Base-by-base conservation (phyloP, 2,888 invertebrate genomes). In the Caenorhabditis sinica region DNA sequence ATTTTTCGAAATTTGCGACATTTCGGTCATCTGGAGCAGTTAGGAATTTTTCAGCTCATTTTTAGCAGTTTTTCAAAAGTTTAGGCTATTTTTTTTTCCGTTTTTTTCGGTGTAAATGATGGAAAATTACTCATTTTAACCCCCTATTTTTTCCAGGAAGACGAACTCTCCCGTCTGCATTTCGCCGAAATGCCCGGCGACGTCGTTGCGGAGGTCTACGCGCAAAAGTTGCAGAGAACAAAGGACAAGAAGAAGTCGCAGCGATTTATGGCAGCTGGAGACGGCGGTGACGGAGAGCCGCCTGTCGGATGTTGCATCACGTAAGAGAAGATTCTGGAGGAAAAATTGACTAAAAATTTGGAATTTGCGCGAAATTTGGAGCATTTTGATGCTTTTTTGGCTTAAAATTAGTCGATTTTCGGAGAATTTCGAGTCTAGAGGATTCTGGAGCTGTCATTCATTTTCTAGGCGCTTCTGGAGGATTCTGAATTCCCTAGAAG, bases 201-300 rank as follows among this genome's bases (percentile, higher is more conserved):
- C 63, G 88, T 89, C 15, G 89, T 89, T 23, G 89, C 89, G 30
- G 89, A 89, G 40, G 87, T 89, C 2, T 89, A 86, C 65, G 83
- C 85, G 20, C 88, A 89, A 80, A 88, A 88, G 73, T 77, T 87
- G 11, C 81, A 82, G 36, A 60, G 65, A 74, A 72, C n/a, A 11
- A 81, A 83, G 23, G 66, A 63, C n/a, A 83, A 79, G 56, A 83
- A 79, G 56, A 69, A 72, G 20, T 13, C 53, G 43, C 33, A 45
- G n/a, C 66, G 72, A 23, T 63, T 71, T 45, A 28, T 11, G 9
- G 71, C 25, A 8, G 71, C 30, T 9, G 74, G 53, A 17, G 74
- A 74, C 9, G 74, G 61, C 17, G 74, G 74, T 53, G 77, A 53
- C 5, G 60, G 53, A 6, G 60, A 43, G 0, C 20, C 40, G n/a